Evolutionary conservation across 2,888 invertebrate species (phyloP).

Genomic region (Dioctria rufipes): DNA sequence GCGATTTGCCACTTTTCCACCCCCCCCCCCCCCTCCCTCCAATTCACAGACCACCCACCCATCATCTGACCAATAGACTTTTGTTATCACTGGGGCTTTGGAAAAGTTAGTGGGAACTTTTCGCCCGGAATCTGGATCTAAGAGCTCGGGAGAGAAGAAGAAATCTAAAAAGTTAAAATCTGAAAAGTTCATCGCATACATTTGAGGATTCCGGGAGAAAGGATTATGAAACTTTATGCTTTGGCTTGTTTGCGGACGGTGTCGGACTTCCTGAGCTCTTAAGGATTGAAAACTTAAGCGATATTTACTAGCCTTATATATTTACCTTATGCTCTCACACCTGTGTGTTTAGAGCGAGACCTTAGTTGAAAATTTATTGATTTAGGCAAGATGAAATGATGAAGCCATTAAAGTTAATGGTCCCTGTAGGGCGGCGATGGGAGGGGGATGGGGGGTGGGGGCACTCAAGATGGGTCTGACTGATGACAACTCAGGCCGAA

Average conservation of each 20-base stretch:
- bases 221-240: slow-evolving; percentile 44
- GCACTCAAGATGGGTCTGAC: background rate
- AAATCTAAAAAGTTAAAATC: slow-evolving; percentile 41
- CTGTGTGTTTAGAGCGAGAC: slow-evolving; percentile 1
- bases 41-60: too few relatives aligned
- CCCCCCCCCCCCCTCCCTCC: too few relatives aligned
- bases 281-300: slow-evolving; percentile 39
- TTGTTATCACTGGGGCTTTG: slow-evolving; percentile 41
- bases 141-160: slow-evolving; percentile 3
- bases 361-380: slow-evolving; percentile 25
- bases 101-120: slow-evolving; percentile 32
- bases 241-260: slow-evolving; percentile 39
- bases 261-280: slow-evolving; percentile 38
- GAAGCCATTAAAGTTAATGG: slow-evolving; percentile 34
- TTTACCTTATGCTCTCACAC: slow-evolving; percentile 12
- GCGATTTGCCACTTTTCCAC: background rate
- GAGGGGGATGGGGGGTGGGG: background rate
- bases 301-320: slow-evolving; percentile 37
- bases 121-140: slow-evolving; percentile 39
- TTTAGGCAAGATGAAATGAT: slow-evolving; percentile 30
- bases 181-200: slow-evolving; percentile 46
- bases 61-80: slow-evolving; percentile 32
- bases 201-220: slow-evolving; percentile 31
- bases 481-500: slow-evolving; percentile 16
- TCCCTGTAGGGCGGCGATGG: background rate